A percentile compares a stretch with the other conserved stretches of the same genome.
Evolutionary conservation across 2,113 vertebrate species (phyloP).

Genomic region (Penelope pileata): DNA sequence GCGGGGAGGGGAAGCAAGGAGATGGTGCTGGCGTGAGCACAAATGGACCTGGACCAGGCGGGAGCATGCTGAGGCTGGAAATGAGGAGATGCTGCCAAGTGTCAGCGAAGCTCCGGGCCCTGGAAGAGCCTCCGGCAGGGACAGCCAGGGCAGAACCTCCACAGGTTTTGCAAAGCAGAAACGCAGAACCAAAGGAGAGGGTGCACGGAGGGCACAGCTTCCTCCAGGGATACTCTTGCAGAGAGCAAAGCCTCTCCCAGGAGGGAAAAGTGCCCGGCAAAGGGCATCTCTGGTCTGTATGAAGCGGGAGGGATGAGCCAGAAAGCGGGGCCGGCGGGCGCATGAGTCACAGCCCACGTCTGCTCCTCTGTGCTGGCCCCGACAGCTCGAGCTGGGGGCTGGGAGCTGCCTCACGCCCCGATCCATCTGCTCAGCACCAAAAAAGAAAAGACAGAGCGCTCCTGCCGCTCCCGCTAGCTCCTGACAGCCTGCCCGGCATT

Average conservation of each 20-base stretch:
- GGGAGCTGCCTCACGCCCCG: conserved; percentile 51
- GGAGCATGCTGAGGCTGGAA: neutral
- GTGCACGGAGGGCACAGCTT: neutral
- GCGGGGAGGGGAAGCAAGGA: neutral
- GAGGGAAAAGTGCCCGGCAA: neutral
- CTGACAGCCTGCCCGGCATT: conserved; percentile 32
- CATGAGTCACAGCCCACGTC: no score
- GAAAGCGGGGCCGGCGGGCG: no score
- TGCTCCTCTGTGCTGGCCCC: neutral
- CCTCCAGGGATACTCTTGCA: accelerated
- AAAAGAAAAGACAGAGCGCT: conserved; percentile 47
- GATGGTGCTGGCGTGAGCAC: neutral
- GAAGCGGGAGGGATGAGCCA: neutral
- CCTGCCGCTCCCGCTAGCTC: conserved; percentile 24
- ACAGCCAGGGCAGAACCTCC: neutral
- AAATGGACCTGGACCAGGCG: accelerated
- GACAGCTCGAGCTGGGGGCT: conserved; percentile 37
- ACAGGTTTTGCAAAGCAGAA: neutral
- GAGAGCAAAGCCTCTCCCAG: neutral
- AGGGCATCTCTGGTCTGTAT: neutral
- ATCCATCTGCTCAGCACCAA: conserved; percentile 63
- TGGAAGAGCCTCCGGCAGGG: neutral
- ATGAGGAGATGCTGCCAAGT: neutral
- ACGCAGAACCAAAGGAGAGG: neutral
- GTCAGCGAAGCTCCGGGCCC: neutral